phyloP scores from a whole-genome alignment of 2,888 invertebrate species.

The Schrankia costaestrigalis region DNA sequence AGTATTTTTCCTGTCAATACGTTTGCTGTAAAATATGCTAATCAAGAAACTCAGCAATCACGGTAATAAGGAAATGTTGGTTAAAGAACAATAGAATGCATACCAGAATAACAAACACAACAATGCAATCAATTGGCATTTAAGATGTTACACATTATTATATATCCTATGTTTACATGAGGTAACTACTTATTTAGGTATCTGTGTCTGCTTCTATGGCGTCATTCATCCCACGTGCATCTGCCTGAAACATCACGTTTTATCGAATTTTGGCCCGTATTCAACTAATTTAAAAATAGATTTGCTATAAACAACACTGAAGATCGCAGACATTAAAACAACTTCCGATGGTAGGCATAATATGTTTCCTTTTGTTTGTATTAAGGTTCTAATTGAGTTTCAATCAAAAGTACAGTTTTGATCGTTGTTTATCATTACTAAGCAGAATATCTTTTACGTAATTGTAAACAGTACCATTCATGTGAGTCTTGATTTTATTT shows the following conservation, averaged over 20 bases:
- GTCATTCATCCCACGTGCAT: slow-evolving; percentile 55
- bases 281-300: slow-evolving; percentile 47
- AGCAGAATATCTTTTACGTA: background rate
- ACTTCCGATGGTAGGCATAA: slow-evolving; percentile 44
- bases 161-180: slow-evolving; percentile 34
- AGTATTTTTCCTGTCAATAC: no score
- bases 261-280: slow-evolving; percentile 62
- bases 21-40: no score
- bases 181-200: slow-evolving; percentile 45
- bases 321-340: slow-evolving; percentile 41
- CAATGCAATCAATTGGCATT: no score
- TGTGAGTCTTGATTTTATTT: no score
- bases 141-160: no score
- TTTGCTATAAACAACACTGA: slow-evolving; percentile 45
- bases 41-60: no score
- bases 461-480: background rate
- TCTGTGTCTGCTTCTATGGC: slow-evolving; percentile 42
- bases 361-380: slow-evolving; percentile 31
- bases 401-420: no score
- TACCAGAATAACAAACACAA: no score
- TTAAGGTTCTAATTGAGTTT: no score
- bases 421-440: background rate
- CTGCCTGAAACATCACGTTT: slow-evolving; percentile 60
- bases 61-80: no score
- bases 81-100: no score